Evolutionary conservation across 2,113 vertebrate species (phyloP).

Genomic region (Nycticorax nycticorax): DNA sequence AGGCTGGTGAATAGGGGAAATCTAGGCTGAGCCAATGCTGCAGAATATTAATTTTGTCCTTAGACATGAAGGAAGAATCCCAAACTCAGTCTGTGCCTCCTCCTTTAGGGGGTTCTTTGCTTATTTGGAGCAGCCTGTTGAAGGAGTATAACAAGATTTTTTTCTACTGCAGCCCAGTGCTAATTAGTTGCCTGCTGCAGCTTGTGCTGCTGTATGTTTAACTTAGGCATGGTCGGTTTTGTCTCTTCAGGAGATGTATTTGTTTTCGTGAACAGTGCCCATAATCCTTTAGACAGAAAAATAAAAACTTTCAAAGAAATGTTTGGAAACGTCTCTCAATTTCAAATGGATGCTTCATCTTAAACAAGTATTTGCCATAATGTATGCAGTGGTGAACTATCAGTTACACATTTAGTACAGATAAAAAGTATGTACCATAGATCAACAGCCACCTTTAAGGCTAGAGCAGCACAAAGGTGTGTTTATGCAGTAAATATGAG

Average conservation of each 20-base stretch:
- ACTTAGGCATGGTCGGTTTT: not conserved
- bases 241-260: slow-evolving; percentile 9
- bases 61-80: not conserved
- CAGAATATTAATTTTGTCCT: slow-evolving; percentile 15
- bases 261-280: slow-evolving; percentile 43
- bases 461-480: slow-evolving; percentile 79
- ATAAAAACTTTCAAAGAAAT: slow-evolving; percentile 54
- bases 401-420: slow-evolving; percentile 44
- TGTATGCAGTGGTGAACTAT: slow-evolving; percentile 49
- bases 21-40: not conserved
- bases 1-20: not conserved
- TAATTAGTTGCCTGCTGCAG: slow-evolving; percentile 29
- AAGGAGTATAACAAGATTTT: not conserved
- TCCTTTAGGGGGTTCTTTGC: not conserved
- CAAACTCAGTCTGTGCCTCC: not conserved
- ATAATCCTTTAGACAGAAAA: slow-evolving; percentile 53
- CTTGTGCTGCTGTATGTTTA: not conserved
- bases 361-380: slow-evolving; percentile 56
- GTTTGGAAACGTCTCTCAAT: slow-evolving; percentile 48
- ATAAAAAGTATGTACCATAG: slow-evolving; percentile 77
- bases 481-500: slow-evolving; percentile 87
- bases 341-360: slow-evolving; percentile 61
- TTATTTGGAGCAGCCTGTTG: slow-evolving; percentile 3
- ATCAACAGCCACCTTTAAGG: slow-evolving; percentile 74
- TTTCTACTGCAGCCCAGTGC: slow-evolving; percentile 40